These are phyloP conservation scores for Atta texana DNA, from an alignment of 1,140 invertebrate species.

Conservation along the genomic window DNA sequence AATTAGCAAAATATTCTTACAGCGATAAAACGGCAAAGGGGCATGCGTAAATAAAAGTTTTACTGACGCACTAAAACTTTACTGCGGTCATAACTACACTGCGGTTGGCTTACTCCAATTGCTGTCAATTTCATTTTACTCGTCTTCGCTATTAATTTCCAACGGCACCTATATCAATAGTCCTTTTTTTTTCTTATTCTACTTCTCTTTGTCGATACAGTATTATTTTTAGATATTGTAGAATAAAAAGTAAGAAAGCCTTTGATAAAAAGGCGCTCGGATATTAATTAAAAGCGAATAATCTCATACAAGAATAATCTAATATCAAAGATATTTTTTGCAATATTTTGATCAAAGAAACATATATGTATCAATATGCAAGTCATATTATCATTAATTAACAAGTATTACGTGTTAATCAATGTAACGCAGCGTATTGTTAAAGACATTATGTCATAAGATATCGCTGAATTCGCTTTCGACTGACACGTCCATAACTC, in stretches of 20 bases:
- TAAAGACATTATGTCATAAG: not conserved
- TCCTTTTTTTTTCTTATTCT: not conserved
- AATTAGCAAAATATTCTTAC: constrained; percentile 60
- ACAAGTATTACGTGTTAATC: constrained; percentile 7
- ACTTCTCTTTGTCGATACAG: not conserved
- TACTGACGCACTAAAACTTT: constrained; percentile 71
- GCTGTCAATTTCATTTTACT: constrained; percentile 64
- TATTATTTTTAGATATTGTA: not conserved
- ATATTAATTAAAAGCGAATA: constrained; percentile 35
- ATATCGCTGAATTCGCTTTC: not conserved
- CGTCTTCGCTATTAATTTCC: constrained; percentile 66
- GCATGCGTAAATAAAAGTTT: constrained; percentile 70
- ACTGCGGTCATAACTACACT: constrained; percentile 61
- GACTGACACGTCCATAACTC: not conserved
- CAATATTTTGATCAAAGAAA: not conserved
- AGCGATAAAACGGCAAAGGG: constrained; percentile 2
- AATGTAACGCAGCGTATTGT: not conserved
- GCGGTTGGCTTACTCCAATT: constrained; percentile 71
- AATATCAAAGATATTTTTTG: constrained; percentile 15
- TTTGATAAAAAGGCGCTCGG: not conserved
- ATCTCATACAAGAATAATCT: not conserved
- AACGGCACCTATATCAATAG: constrained; percentile 36
- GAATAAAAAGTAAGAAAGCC: not conserved
- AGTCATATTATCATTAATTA: not conserved
- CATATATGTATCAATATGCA: not conserved